Evolutionary conservation across 2,113 vertebrate genomes (phyloP).

Genomic region (Corythaeola cristata): DNA sequence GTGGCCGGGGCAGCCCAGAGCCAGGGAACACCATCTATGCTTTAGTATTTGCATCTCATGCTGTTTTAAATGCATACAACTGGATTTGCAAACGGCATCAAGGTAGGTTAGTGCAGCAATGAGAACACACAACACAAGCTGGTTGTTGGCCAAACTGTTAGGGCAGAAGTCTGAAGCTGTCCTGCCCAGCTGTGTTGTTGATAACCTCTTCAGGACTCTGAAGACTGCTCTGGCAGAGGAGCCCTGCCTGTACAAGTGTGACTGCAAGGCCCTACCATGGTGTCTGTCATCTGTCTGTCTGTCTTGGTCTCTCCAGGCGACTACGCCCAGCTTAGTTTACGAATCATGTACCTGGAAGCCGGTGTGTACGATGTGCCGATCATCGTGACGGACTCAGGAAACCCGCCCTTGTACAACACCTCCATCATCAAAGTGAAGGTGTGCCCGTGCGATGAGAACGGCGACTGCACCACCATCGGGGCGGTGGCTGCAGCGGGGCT

Average conservation of each 20-base stretch:
- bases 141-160: not conserved
- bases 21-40: not conserved
- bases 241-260: not conserved
- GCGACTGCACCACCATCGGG: conserved; percentile 90
- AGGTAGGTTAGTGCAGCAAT: not conserved
- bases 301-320: conserved; percentile 77
- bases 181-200: not conserved
- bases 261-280: not conserved
- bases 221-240: not conserved
- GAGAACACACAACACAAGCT: not conserved
- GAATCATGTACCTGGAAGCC: conserved; percentile 89
- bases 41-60: not conserved
- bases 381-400: conserved; percentile 91
- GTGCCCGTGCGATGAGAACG: conserved; percentile 91
- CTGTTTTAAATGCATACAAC: rapidly evolving
- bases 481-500: conserved; percentile 89
- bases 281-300: not conserved
- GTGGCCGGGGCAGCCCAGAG: not conserved
- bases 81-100: not conserved
- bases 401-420: conserved; percentile 91
- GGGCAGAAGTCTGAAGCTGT: not conserved
- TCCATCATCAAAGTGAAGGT: conserved; percentile 96
- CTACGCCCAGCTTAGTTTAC: conserved; percentile 87
- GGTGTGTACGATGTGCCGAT: conserved; percentile 93
- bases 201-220: not conserved